Evolutionary conservation across 30 jellyfish, hydroid and myxozoan species (phyloP).

Genomic region (Catostylus mosaicus): DNA sequence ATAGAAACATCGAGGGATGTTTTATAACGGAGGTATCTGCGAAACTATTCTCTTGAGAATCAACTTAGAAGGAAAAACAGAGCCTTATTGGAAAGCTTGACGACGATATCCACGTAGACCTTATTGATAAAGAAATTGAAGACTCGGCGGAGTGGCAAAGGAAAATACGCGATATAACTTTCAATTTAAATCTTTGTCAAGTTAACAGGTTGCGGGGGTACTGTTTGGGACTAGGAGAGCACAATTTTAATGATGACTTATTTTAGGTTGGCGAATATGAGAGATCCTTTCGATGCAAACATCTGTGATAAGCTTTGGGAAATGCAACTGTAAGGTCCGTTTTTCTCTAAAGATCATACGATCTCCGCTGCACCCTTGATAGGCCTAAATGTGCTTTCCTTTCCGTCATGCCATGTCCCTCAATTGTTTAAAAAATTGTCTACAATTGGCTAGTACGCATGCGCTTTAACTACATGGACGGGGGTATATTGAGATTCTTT

Average conservation of each 20-base stretch:
- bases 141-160: neutral
- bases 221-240: no score
- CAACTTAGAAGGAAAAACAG: neutral
- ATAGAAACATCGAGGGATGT: neutral
- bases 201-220: neutral
- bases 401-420: no score
- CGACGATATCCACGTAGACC: neutral
- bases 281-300: neutral
- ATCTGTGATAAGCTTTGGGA: neutral
- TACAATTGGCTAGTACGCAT: no score
- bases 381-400: no score
- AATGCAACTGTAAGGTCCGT: neutral
- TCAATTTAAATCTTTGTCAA: no score
- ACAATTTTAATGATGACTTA: no score
- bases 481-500: conserved; percentile 43
- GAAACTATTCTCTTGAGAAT: neutral
- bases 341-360: no score
- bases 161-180: neutral
- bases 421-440: no score
- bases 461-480: neutral
- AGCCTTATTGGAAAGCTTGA: neutral
- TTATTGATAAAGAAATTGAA: neutral
- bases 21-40: neutral
- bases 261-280: no score
- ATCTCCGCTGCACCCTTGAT: no score